Base-by-base conservation (phyloP, 2,113 vertebrate genomes). In the Mionectes macconnelli region DNA sequence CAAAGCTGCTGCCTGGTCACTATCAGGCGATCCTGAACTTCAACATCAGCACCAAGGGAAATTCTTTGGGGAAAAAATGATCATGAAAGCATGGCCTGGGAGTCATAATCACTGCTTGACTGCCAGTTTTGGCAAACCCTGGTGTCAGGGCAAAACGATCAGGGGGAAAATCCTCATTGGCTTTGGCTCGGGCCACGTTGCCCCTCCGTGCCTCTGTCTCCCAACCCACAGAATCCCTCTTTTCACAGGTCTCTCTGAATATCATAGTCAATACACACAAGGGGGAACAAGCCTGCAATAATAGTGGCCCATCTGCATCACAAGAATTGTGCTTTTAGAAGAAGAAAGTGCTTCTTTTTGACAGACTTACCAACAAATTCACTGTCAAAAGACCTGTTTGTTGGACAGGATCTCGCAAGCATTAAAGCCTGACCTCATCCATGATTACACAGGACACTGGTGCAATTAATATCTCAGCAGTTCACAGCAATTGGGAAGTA, bases 21-120 rank as follows among this genome's bases (percentile, higher is more conserved):
- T 67, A 55, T 31, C 30, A 28, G 0, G 0, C 0, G 1, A 25
- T 10, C 56, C 62, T 76, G n/a, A 55, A 45, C 67, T 69, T 5
- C 0, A 1, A 15, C 8, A 2, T 33, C 28, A 30, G n/a, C 7
- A 3, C 49, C 31, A 45, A 49, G 50, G 30, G 50, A 80, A 77
- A 86, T 44, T 8, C 55, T 63, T 27, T 55, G 25, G 5, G 4
- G 55, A 35, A 63, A 55, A 74, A 88, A 74, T 35, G 39, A 30
- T 16, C 23, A 24, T 2, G 9, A 67, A 69, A 59, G 4, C 19
- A 35, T 6, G 10, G 37, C 50, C 59, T 74, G n/a, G 37, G 59
- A 73, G 9, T 5, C 42, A 25, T 14, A 53, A 45, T 35, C 47
- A 23, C n/a, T 50, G 45, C 49, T 50, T 56, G 42, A 2, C 12